These are phyloP conservation scores for Chrysemys picta DNA, from an alignment of 2,113 vertebrate species.

Conservation along the genomic window DNA sequence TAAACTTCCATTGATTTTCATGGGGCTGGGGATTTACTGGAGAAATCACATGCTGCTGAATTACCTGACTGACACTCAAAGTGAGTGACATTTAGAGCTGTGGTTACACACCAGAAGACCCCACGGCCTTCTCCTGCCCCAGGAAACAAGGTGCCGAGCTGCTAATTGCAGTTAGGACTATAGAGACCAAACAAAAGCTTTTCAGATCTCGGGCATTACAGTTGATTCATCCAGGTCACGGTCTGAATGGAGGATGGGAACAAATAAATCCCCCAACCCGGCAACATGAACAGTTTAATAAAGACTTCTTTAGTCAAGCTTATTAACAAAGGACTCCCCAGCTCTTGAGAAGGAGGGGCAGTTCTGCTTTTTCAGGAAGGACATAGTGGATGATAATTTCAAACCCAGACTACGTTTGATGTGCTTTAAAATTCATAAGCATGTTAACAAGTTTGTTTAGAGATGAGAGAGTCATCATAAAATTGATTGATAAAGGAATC, in stretches of 20 bases:
- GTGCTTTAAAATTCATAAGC: conserved; percentile 51
- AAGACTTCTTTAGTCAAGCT: conserved; percentile 66
- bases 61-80: neutral
- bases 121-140: neutral
- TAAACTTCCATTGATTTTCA: neutral
- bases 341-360: conserved; percentile 22
- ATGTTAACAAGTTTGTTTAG: conserved; percentile 36
- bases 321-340: conserved; percentile 56
- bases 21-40: neutral
- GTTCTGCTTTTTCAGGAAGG: conserved; percentile 31
- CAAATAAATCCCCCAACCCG: conserved; percentile 49
- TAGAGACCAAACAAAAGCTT: conserved; percentile 67
- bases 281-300: conserved; percentile 59
- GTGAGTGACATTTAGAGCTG: neutral
- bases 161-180: conserved; percentile 45
- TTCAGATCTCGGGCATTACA: conserved; percentile 41
- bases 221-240: conserved; percentile 54
- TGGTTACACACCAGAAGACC: neutral
- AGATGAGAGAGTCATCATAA: conserved; percentile 14
- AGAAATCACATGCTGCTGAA: neutral
- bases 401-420: conserved; percentile 32
- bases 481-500: conserved; percentile 5
- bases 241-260: neutral
- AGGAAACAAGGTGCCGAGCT: neutral
- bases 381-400: conserved; percentile 68